phyloP scores from a whole-genome alignment of 2,888 invertebrate species.

The Prenolepis imparis region DNA sequence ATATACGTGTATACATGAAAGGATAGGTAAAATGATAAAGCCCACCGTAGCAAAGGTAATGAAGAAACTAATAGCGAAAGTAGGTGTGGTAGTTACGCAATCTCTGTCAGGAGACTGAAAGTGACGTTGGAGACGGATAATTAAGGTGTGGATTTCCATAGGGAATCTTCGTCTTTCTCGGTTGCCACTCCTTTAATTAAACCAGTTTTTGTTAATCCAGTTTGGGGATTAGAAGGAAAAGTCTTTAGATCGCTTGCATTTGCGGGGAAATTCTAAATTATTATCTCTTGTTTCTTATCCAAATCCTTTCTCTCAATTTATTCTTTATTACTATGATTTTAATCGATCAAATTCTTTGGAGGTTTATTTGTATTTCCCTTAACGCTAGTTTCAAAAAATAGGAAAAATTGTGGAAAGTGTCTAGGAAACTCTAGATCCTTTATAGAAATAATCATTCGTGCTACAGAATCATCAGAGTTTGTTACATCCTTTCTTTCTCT shows the following conservation, averaged over 20 bases:
- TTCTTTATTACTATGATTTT: background rate
- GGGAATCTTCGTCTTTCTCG: conserved; percentile 38
- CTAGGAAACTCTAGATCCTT: conserved; percentile 21
- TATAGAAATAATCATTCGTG: conserved; percentile 71
- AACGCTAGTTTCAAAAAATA: background rate
- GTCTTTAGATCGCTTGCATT: background rate
- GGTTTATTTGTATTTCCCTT: background rate
- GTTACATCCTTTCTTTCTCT: background rate
- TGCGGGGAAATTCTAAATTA: background rate
- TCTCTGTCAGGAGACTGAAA: conserved; percentile 52
- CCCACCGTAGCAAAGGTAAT: background rate
- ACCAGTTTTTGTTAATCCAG: background rate
- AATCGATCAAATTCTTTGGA: background rate
- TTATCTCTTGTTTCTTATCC: background rate
- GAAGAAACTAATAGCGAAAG: conserved; percentile 17
- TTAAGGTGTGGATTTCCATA: conserved; percentile 56
- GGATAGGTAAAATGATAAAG: conserved; percentile 1
- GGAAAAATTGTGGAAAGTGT: background rate
- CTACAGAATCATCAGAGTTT: background rate
- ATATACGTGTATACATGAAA: background rate
- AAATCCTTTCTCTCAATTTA: background rate
- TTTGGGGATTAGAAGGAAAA: conserved; percentile 10
- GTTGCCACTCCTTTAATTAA: background rate
- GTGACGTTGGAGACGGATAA: conserved; percentile 50
- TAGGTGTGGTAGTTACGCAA: conserved; percentile 29